These are phyloP conservation scores for Drosophila histrio DNA, from an alignment of 2,888 invertebrate genomes.

Conservation along the genomic window DNA sequence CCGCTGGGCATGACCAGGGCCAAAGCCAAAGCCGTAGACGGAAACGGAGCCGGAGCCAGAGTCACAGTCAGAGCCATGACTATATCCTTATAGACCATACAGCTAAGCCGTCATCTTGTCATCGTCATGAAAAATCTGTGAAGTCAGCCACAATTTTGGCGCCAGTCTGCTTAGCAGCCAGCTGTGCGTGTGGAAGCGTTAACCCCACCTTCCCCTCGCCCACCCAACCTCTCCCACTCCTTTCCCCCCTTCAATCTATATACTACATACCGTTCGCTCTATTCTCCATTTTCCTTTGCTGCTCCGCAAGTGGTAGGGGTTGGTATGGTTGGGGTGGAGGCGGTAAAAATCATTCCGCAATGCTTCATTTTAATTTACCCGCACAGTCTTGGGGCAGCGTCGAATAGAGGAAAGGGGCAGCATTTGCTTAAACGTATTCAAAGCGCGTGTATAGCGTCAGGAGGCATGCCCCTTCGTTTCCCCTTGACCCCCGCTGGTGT, in stretches of 20 bases:
- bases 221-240: neutral
- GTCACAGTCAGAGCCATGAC: conserved; percentile 12
- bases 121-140: conserved; percentile 79
- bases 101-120: conserved; percentile 71
- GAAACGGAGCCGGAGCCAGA: neutral
- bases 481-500: neutral
- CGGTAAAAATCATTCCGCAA: conserved; percentile 65
- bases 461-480: conserved; percentile 4
- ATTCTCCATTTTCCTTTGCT: conserved; percentile 11
- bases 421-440: conserved; percentile 71
- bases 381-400: conserved; percentile 16
- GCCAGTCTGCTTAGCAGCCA: conserved; percentile 81
- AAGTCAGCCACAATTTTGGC: conserved; percentile 82
- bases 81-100: conserved; percentile 39
- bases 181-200: conserved; percentile 76
- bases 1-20: conserved; percentile 37
- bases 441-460: conserved; percentile 67
- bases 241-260: neutral
- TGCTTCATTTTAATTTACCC: conserved; percentile 73
- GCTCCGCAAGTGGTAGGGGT: conserved; percentile 9
- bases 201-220: conserved; percentile 27
- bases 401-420: conserved; percentile 12
- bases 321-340: neutral
- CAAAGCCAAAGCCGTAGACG: neutral
- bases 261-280: conserved; percentile 4